Percentiles rank a stretch among this genome's conserved stretches.
Conservation (phyloP, 1,140 invertebrate species). For the Lethocerus indicus region DNA sequence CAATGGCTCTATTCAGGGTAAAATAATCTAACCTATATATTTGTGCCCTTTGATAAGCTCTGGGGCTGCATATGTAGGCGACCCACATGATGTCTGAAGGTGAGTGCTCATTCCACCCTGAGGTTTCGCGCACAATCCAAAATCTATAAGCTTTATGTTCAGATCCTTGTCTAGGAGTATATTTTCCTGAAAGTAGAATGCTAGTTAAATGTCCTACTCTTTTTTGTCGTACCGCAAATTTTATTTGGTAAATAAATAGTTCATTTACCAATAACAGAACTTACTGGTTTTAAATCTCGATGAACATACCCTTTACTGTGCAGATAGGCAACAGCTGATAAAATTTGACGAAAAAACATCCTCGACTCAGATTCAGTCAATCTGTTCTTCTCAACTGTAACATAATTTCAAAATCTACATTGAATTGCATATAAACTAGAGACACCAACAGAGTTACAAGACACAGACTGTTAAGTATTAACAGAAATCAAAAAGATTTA, state of each 20-base stretch:
- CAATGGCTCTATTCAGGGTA: neutral
- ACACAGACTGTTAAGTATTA: too few relatives aligned
- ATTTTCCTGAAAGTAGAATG: constrained; percentile 57
- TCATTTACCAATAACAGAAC: constrained; percentile 15
- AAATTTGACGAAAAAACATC: constrained; percentile 59
- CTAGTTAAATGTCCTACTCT: too few relatives aligned
- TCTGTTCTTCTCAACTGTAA: constrained; percentile 45
- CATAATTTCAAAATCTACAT: too few relatives aligned
- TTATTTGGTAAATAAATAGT: neutral
- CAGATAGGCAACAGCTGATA: constrained; percentile 58
- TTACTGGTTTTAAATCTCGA: constrained; percentile 65
- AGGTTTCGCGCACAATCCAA: constrained; percentile 74
- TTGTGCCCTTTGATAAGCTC: constrained; percentile 34
- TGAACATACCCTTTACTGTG: constrained; percentile 62
- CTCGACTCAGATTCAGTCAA: constrained; percentile 52
- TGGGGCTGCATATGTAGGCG: constrained; percentile 59
- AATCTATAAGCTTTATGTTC: constrained; percentile 76
- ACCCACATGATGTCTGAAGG: constrained; percentile 63
- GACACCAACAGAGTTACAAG: neutral
- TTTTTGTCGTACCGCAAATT: too few relatives aligned
- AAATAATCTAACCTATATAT: constrained; percentile 34
- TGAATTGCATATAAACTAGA: too few relatives aligned
- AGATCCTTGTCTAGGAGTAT: constrained; percentile 61
- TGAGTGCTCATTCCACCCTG: constrained; percentile 43
- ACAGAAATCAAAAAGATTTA: too few relatives aligned